Percentiles rank a stretch among this genome's conserved stretches.
Evolutionary conservation across 2,888 invertebrate genomes (phyloP).

Genomic region (Yponomeuta malinellus): DNA sequence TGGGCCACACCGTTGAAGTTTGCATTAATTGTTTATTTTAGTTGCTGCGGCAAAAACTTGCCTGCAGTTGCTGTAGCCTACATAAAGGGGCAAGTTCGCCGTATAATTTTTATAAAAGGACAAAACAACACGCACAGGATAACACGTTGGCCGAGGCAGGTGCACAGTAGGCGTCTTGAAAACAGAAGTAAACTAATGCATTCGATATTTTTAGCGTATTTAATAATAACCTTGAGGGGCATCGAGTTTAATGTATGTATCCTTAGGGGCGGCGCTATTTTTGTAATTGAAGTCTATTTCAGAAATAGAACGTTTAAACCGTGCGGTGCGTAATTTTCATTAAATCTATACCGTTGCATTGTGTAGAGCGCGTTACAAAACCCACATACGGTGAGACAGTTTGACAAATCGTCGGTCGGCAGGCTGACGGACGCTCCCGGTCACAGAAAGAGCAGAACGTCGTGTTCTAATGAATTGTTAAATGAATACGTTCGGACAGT

Average conservation of each 20-base stretch:
- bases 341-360: slow-evolving; percentile 49
- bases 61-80: background rate
- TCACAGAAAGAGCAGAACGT: too few species aligned
- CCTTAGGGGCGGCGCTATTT: slow-evolving; percentile 27
- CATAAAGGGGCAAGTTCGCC: background rate
- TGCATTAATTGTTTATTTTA: background rate
- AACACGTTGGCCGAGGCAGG: slow-evolving; percentile 41
- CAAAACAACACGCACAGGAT: slow-evolving; percentile 21
- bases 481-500: too few species aligned
- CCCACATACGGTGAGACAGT: slow-evolving; percentile 41
- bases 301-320: slow-evolving; percentile 20
- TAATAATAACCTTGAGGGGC: slow-evolving; percentile 42
- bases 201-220: slow-evolving; percentile 53
- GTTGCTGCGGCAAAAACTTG: background rate
- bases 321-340: slow-evolving; percentile 37
- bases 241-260: slow-evolving; percentile 33
- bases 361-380: slow-evolving; percentile 62
- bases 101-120: slow-evolving; percentile 4
- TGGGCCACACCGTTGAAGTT: background rate
- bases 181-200: slow-evolving; percentile 48
- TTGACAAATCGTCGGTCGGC: slow-evolving; percentile 50
- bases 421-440: slow-evolving; percentile 19
- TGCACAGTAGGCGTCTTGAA: slow-evolving; percentile 42
- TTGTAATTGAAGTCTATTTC: slow-evolving; percentile 21
- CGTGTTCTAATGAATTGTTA: too few species aligned